Evolutionary conservation across 2,888 invertebrate genomes (phyloP), one percentile per base, ranked within the genome.

Genomic region (Anticlea derivata): DNA sequence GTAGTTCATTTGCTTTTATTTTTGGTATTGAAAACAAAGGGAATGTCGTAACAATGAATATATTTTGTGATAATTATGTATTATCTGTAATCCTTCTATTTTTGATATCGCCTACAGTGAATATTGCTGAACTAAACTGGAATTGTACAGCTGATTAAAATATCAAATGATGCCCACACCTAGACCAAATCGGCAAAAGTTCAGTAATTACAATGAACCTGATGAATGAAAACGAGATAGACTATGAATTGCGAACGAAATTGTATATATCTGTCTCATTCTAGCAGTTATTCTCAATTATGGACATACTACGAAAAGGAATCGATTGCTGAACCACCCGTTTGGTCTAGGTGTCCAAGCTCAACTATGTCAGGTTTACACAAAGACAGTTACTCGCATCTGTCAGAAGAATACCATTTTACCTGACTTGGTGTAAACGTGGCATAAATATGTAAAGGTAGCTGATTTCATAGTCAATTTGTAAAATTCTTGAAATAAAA

Each of bases 31-130:
- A 82, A 86, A 86, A 85, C 83, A 81, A 78, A 81, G 67, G 73
- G 66, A 22, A 70, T 74, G 60, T 78, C 70, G 76, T 78, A 80
- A 83, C 85, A 84, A 86, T 87, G 83, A 86, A 89, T 89, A 87
- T 89, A 90, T 90, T 90, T 90, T 90, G 87, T 89, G 88, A 89
- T 89, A n/a, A n/a, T n/a, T n/a, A 87, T 87, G 82, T 86, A 85
- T 85, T 77, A 39, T 86, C 81, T 86, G 77, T 88, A 84, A 86
- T 78, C 86, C 86, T 87, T 87, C 86, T 90, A 90, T 90, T 90
- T 90, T 90, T 90, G 90, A 90, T 90, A 90, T 82, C 82, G 86
- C 86, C 86, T 85, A 83, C 81, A 71, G 82, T 70, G 60, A 80
- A 76, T 85, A 83, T 86, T 82, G 80, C 83, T 80, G 75, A 80